phyloP scores from a whole-genome alignment of 2,797 vertebrate species.

The Epinephelus awoara region DNA sequence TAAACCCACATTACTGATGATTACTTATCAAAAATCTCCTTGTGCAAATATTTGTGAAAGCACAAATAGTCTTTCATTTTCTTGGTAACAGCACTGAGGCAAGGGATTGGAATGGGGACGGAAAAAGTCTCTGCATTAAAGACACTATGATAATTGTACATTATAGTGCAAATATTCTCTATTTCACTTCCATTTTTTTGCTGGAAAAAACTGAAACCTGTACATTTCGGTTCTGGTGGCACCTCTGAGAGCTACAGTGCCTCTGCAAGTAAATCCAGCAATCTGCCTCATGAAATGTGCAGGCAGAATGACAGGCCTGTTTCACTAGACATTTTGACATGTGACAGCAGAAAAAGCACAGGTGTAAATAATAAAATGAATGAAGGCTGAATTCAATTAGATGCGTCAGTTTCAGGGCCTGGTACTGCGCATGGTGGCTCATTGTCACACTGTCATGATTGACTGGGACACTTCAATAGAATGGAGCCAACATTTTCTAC shows the following conservation, averaged over 20 bases:
- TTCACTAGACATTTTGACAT: conserved; percentile 2
- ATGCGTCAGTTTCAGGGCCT: background rate
- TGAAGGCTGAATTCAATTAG: conserved; percentile 1
- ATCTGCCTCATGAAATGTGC: background rate
- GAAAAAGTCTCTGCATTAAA: background rate
- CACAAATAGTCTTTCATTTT: background rate
- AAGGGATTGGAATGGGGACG: background rate
- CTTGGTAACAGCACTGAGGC: background rate
- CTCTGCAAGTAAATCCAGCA: background rate
- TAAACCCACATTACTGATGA: no score
- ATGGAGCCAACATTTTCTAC: background rate
- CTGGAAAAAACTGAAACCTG: no score
- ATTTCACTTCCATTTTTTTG: background rate
- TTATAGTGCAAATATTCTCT: background rate
- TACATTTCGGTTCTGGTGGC: background rate
- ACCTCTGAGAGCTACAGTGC: background rate
- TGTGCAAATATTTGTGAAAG: no score
- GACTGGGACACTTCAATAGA: background rate
- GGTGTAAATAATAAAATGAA: background rate
- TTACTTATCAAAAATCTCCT: no score
- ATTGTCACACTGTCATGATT: background rate
- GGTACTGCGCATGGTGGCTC: background rate
- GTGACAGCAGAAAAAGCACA: background rate
- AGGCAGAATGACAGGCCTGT: background rate
- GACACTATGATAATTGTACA: background rate